A percentile compares a stretch with the other conserved stretches of the same genome.
phyloP scores from a whole-genome alignment of 2,888 invertebrate species.

The Clusia tigrina region DNA sequence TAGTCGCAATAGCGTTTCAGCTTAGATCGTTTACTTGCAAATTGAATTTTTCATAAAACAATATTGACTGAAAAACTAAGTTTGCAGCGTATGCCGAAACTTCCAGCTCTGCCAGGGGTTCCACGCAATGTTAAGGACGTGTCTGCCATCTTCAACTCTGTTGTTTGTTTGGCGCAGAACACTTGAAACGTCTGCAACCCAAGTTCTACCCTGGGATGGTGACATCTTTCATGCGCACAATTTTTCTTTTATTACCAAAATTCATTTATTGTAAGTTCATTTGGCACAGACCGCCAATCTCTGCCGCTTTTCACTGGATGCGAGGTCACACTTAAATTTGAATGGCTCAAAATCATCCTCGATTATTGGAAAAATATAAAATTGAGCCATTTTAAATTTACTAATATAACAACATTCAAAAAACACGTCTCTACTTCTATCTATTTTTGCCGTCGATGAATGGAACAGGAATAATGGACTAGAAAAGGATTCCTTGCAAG shows the following conservation, averaged over 20 bases:
- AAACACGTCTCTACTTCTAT: too few relatives aligned
- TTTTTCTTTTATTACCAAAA: background rate
- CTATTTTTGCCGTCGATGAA: too few relatives aligned
- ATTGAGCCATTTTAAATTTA: too few relatives aligned
- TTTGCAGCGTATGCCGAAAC: too few relatives aligned
- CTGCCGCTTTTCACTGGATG: too few relatives aligned
- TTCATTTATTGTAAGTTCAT: background rate
- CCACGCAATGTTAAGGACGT: background rate
- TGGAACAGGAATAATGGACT: too few relatives aligned
- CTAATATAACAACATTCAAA: too few relatives aligned
- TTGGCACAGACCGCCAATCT: background rate
- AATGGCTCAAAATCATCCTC: constrained; percentile 21
- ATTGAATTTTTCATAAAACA: background rate
- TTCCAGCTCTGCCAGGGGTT: background rate
- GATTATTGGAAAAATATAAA: too few relatives aligned
- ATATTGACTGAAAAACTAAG: background rate
- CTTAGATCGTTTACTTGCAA: background rate
- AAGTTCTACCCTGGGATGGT: background rate
- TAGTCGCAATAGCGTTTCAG: too few relatives aligned
- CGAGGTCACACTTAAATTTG: background rate
- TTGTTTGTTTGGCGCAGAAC: background rate
- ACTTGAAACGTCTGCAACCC: background rate
- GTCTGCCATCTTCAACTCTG: background rate
- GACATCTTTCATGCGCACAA: background rate
- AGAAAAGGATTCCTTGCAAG: too few relatives aligned